Base-by-base conservation (phyloP, 2,113 vertebrate species). In the Myrmophylax atrothorax region DNA sequence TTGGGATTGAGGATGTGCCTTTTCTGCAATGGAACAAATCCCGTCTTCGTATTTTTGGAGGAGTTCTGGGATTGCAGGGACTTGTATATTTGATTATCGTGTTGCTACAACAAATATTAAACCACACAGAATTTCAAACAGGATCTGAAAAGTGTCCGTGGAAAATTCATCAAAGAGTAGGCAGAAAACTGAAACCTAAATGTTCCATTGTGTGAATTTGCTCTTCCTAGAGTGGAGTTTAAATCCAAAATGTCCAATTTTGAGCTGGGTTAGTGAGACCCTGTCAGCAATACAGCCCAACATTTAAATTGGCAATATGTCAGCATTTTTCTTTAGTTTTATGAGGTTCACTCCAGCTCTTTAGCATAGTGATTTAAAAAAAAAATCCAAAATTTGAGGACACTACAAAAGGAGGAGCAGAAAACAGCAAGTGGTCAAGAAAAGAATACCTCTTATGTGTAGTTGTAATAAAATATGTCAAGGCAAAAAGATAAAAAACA, bases 41-140 rank as follows among this genome's bases (percentile, higher is more conserved):
- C 62, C 42, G 37, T 46, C 66, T 47, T 40, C 3, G 0, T 79
- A 7, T 80, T 93, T 84, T 67, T 77, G 31, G 29, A 35, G 53
- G 80, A 56, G 35, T 33, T 66, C 1, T 63, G 60, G 29, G 77
- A 47, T 76, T 62, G 38, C 46, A 63, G 19, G 49, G 59, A 58
- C 55, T 80, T 81, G 55, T 49, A 12, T 47, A 14, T 78, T 90
- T 93, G 9, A 25, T 75, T 90, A 67, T 84, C 67, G 7, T 3
- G 90, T 96, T 96, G 93, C 94, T 91, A 92, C 89, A 95, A 89
- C 91, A 97, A 84, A 82, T 84, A 52, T 6, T 89, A 42, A 82
- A 94, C 68, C 73, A 87, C 28, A 2, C 49, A 49, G 37, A 70
- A 68, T 74, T 81, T 89, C 56, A 87, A 94, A 72, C 53, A 84